Evolutionary conservation across 2,888 invertebrate genomes (phyloP), one percentile per base, ranked within the genome.

Genomic region (Strigamia transsilvanica): DNA sequence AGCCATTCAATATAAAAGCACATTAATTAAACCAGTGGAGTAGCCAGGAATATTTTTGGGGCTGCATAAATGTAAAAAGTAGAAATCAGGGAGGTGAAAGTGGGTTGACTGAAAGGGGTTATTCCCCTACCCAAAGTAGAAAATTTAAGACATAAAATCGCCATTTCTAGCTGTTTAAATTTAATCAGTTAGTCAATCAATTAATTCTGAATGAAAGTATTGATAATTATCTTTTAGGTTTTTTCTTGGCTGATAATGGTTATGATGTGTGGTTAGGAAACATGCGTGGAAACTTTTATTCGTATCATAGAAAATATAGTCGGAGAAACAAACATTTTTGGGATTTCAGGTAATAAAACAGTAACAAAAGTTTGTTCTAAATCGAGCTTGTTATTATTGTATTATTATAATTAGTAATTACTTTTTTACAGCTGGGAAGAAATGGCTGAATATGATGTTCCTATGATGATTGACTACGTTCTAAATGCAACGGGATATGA

Each of bases 231-330:
- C 12, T 32, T 73, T 73, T n/a, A 73, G 73, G 27, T 13, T 73
- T 73, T 73, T 23, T 32, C 7, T 15, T 73, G 73, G 73, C 73
- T 73, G 73, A 73, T 32, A 12, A 13, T 15, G 73, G 32, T 7
- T 73, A 15, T 73, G 73, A 73, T n/a, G 73, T 73, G 13, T 73
- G 73, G 32, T 12, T 73, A 32, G 73, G 27, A 27, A 73, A 73
- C 23, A 7, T 73, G 23, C 27, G 73, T 7, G 73, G 73, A 27
- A 73, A 12, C 23, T 27, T 13, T 27, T 73, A 73, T 32, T 15
- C 27, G 27, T 5, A 13, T 4, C 73, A 73, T 73, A 23, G 2
- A 9, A 73, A 23, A 13, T 73, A 27, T 10, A 73, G 2, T 32
- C 13, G 32, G 6, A 12, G 1, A 27, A n/a, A 73, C 4, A 27